A percentile compares a stretch with the other conserved stretches of the same genome.
Conservation (phyloP, 2,888 invertebrate genomes). For the Gisinianus flammeolus region DNA sequence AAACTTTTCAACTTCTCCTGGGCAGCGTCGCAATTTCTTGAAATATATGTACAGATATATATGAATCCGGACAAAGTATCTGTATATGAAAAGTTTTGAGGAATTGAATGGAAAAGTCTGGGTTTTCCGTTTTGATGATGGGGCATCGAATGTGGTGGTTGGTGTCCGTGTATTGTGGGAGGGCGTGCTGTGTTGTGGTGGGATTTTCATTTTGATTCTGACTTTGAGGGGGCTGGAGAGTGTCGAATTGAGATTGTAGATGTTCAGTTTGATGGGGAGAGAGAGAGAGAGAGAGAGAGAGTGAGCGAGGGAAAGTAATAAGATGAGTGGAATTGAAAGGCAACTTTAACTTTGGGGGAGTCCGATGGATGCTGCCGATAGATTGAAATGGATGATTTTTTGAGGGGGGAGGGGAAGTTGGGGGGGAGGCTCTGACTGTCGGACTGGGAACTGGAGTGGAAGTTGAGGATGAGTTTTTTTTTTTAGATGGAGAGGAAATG, state of each 20-base stretch:
- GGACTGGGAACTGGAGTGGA: too few relatives aligned
- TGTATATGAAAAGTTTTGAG: too few relatives aligned
- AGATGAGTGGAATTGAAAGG: conserved; percentile 14
- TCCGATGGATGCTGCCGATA: not conserved
- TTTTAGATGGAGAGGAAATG: not conserved
- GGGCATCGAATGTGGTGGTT: not conserved
- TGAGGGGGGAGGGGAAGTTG: not conserved
- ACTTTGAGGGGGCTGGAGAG: not conserved
- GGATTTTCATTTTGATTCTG: not conserved
- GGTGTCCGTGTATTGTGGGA: not conserved
- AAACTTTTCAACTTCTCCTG: too few relatives aligned
- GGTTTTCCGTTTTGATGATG: too few relatives aligned
- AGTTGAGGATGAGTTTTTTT: not conserved
- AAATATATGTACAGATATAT: too few relatives aligned
- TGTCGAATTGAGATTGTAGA: not conserved
- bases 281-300: not conserved
- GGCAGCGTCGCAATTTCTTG: too few relatives aligned
- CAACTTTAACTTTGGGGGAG: conserved; percentile 1
- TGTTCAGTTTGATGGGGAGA: not conserved
- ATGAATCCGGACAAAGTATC: too few relatives aligned
- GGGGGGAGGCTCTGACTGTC: not conserved
- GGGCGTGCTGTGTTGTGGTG: not conserved
- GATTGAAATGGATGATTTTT: conserved; percentile 8
- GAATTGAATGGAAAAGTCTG: too few relatives aligned
- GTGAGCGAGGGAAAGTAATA: not conserved